Evolutionary conservation across 1,140 invertebrate species (phyloP).

Genomic region (Habropoda laboriosa): DNA sequence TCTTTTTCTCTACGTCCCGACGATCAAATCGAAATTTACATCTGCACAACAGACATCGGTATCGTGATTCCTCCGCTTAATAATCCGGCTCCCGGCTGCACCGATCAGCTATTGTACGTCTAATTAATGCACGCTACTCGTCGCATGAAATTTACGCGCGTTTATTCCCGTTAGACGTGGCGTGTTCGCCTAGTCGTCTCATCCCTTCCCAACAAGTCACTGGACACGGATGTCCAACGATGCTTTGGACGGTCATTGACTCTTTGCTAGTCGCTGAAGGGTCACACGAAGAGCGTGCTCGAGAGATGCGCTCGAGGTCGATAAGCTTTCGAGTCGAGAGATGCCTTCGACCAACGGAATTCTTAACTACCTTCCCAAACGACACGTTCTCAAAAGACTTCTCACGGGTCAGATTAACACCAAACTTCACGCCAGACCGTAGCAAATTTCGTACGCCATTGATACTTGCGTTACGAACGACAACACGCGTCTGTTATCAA

Average conservation of each 20-base stretch:
- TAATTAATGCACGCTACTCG: constrained; percentile 37
- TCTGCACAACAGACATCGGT: no score
- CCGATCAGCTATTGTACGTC: neutral
- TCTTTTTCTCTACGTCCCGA: no score
- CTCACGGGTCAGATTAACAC: no score
- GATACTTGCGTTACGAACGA: no score
- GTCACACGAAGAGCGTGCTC: constrained; percentile 46
- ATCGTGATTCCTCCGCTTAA: neutral
- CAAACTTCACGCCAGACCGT: no score
- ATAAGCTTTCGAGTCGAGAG: constrained; percentile 45
- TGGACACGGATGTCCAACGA: constrained; percentile 60
- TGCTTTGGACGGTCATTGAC: constrained; percentile 68
- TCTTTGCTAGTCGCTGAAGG: constrained; percentile 56
- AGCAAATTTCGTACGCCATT: no score
- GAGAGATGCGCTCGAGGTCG: constrained; percentile 40
- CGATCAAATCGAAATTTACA: neutral
- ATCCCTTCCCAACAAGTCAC: constrained; percentile 49
- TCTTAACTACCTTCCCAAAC: no score
- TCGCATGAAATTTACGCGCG: constrained; percentile 36
- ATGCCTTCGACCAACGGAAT: constrained; percentile 20
- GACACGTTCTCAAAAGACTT: no score
- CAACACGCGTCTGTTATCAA: no score
- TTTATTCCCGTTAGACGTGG: constrained; percentile 51
- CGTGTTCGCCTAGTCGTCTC: constrained; percentile 40
- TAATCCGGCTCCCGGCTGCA: neutral